These are phyloP conservation scores for Nyleta sp. DNA, from an alignment of 2,888 invertebrate species.

Conservation along the genomic window DNA sequence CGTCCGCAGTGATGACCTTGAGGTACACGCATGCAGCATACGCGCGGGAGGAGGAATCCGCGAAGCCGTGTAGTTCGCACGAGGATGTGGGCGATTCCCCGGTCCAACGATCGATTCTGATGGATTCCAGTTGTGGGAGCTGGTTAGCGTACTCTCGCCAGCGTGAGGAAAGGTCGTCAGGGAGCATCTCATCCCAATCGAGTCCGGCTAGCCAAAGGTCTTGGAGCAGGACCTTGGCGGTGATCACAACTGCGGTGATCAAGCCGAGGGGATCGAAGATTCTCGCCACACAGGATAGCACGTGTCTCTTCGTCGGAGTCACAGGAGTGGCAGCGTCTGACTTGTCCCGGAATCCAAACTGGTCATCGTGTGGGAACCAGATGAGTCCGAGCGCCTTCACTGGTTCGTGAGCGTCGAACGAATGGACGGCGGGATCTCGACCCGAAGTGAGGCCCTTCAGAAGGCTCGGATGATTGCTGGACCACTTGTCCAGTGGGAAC, in stretches of 20 bases:
- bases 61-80: not conserved
- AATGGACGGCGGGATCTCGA: too few species aligned
- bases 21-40: not conserved
- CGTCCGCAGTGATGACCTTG: not conserved
- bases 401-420: not conserved
- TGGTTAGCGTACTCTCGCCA: not conserved
- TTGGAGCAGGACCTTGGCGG: constrained; percentile 2
- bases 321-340: too few species aligned
- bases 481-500: not conserved
- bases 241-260: not conserved
- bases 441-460: not conserved
- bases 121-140: not conserved
- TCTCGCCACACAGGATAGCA: not conserved
- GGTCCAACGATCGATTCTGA: not conserved
- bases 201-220: not conserved
- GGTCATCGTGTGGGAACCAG: not conserved
- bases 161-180: not conserved
- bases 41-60: not conserved
- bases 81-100: not conserved
- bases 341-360: not conserved
- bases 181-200: not conserved
- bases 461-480: not conserved
- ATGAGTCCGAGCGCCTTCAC: not conserved
- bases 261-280: not conserved
- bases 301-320: not conserved